A percentile compares a stretch with the other conserved stretches of the same genome.
phyloP scores from a whole-genome alignment of 1,140 invertebrate species.

The Propsilocerus akamusi region DNA sequence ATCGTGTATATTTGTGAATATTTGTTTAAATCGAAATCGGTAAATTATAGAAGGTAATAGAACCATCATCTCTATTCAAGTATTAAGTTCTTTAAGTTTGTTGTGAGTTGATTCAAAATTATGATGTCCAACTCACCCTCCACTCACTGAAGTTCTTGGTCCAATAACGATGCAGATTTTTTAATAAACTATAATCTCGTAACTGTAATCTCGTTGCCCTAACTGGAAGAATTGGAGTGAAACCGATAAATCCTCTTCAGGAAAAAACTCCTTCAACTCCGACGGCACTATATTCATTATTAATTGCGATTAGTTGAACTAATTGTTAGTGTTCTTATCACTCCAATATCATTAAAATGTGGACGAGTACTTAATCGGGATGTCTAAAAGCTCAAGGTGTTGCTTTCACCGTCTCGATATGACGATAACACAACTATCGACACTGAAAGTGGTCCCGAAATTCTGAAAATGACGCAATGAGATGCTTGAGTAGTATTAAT shows the following conservation, averaged over 20 bases:
- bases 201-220: background rate
- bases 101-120: too few relatives aligned
- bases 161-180: background rate
- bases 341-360: background rate
- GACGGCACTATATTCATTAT: background rate
- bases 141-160: conserved; percentile 1
- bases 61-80: too few relatives aligned
- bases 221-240: background rate
- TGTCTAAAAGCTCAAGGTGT: background rate
- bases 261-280: background rate
- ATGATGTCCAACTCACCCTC: too few relatives aligned
- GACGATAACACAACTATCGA: background rate
- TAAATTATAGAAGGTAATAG: too few relatives aligned
- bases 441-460: background rate
- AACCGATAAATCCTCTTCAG: background rate
- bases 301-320: background rate
- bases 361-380: background rate
- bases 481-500: background rate
- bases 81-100: too few relatives aligned
- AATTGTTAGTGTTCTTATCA: background rate
- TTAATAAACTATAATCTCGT: background rate
- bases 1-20: too few relatives aligned
- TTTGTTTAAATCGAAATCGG: too few relatives aligned
- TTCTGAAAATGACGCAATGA: background rate
- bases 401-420: background rate